Base-by-base conservation (phyloP, 2,888 invertebrate genomes). In the Suillia variegata region DNA sequence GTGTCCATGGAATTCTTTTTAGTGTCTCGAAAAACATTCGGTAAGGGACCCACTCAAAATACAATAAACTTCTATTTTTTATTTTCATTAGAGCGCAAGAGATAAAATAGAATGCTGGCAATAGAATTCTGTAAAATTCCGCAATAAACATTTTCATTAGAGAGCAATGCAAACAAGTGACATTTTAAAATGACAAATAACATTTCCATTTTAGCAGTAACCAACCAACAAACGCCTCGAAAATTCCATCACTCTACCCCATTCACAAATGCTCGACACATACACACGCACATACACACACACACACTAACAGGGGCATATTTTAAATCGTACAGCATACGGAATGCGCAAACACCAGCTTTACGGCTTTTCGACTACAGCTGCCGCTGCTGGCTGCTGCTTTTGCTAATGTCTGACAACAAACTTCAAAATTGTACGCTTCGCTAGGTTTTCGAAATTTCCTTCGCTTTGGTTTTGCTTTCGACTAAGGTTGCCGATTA, bases 371-470 rank as follows among this genome's bases (percentile, higher is more conserved):
- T n/a, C 38, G 13, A 24, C 15, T 47, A 45, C 54, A 49, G 42
- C 24, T 8, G 13, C 33, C n/a, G n/a, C n/a, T n/a, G n/a, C n/a
- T n/a, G n/a, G n/a, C n/a, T n/a, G n/a, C n/a, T n/a, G n/a, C n/a
- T n/a, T n/a, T 34, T 15, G 5, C 15, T 38, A 13, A 38, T 26
- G 26, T 26, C 26, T 6, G 26, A 26, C 26, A 10, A n/a, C n/a
- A n/a, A n/a, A n/a, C n/a, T n/a, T n/a, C n/a, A n/a, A n/a, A n/a
- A n/a, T n/a, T n/a, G n/a, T n/a, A n/a, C n/a, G n/a, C n/a, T n/a
- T n/a, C n/a, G n/a, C n/a, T n/a, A n/a, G n/a, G n/a, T n/a, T 38
- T 38, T 38, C 53, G 48, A 34, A 45, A 6, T 26, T 52, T 21
- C 33, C 12, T 22, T n/a, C 52, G 48, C 21, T n/a, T 38, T 38